Evolutionary conservation across 2,113 vertebrate species (phyloP).

Genomic region (Ophiodon elongatus): DNA sequence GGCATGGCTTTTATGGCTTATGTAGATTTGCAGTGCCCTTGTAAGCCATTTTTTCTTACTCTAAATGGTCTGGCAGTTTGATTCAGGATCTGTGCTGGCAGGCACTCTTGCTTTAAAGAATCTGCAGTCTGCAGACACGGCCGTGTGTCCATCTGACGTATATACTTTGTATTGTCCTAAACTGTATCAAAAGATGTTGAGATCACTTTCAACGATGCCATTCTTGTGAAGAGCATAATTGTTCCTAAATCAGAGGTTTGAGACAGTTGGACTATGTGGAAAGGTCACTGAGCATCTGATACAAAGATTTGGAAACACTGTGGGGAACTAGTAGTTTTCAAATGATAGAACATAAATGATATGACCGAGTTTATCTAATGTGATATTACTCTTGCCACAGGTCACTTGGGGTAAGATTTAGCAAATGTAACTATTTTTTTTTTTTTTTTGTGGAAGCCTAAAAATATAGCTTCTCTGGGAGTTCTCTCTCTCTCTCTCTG

Average conservation of each 20-base stretch:
- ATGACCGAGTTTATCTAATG: constrained; percentile 51
- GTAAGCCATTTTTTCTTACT: constrained; percentile 72
- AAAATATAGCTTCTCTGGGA: constrained; percentile 66
- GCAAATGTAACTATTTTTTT: constrained; percentile 56
- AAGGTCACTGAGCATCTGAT: constrained; percentile 33
- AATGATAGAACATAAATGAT: constrained; percentile 43
- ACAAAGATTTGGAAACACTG: constrained; percentile 65
- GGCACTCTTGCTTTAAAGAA: constrained; percentile 54
- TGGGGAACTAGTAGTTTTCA: constrained; percentile 60
- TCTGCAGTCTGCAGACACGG: constrained; percentile 48
- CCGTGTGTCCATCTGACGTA: constrained; percentile 48
- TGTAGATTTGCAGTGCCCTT: constrained; percentile 77
- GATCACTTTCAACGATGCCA: constrained; percentile 26
- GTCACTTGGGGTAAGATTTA: constrained; percentile 64
- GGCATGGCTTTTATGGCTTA: constrained; percentile 82
- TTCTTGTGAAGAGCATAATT: constrained; percentile 48
- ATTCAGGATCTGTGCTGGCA: constrained; percentile 45
- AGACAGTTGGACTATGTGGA: constrained; percentile 25
- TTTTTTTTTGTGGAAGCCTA: constrained; percentile 62
- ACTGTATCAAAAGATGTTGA: constrained; percentile 51
- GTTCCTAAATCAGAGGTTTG: constrained; percentile 37
- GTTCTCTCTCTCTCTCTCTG: constrained; percentile 37
- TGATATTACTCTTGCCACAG: constrained; percentile 56
- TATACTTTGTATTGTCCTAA: constrained; percentile 55
- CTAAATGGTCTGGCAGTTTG: constrained; percentile 65